Evolutionary conservation across 2,797 vertebrate genomes (phyloP).

Genomic region (Crenichthys baileyi): DNA sequence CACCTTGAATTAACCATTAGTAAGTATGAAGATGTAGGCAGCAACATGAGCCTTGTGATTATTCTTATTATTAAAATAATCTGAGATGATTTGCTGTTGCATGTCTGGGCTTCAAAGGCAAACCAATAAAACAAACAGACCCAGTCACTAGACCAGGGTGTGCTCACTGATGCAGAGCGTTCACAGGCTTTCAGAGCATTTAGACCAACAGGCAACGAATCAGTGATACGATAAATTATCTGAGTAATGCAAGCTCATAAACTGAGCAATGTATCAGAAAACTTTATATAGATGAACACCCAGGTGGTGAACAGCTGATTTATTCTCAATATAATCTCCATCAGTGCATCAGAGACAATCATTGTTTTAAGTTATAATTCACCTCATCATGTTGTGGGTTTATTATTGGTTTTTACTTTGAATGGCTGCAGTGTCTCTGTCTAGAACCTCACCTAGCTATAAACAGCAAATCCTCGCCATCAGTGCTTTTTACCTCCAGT

Average conservation of each 20-base stretch:
- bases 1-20: slow-evolving; percentile 18
- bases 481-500: neutral
- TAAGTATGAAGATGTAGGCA: slow-evolving; percentile 23
- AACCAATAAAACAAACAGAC: neutral
- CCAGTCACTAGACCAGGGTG: no score
- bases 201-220: neutral
- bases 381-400: neutral
- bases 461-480: neutral
- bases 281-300: neutral
- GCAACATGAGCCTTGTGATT: slow-evolving; percentile 55
- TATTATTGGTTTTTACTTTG: neutral
- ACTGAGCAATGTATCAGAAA: neutral
- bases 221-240: neutral
- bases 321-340: neutral
- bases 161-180: neutral
- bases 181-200: neutral
- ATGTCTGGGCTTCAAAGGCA: slow-evolving; percentile 19
- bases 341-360: neutral
- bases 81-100: slow-evolving; percentile 22
- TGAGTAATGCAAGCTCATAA: neutral
- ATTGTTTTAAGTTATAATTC: neutral
- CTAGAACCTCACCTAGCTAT: neutral
- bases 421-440: neutral
- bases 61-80: slow-evolving; percentile 30
- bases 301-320: neutral